Evolutionary conservation across 2,888 invertebrate species (phyloP), one percentile per base, ranked within the genome.

Genomic region (Xanthostigma xanthostigma): DNA sequence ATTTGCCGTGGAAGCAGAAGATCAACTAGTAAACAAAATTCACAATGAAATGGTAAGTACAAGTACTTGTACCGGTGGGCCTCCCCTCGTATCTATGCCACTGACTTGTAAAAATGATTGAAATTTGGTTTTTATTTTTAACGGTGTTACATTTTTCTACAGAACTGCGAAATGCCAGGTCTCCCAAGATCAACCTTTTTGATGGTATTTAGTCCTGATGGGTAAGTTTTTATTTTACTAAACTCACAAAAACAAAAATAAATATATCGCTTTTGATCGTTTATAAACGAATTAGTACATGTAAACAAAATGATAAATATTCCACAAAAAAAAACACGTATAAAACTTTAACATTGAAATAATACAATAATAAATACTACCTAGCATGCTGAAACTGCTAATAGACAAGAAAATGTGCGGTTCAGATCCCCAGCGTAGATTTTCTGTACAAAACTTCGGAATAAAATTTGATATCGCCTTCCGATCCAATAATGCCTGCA

Each of bases 131-230:
- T 17, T 45, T 46, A 37, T 44, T 46, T 51, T 35, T 48, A 9
- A 34, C 14, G 11, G 37, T 17, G 8, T 46, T n/a, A 12, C 39
- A 58, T 72, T 73, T 52, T 65, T 27, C 27, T 27, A 27, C 6
- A 81, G 82, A 73, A 74, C 60, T 84, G 81, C 66, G 78, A 79
- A 58, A 69, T 84, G 59, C 84, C 87, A 44, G 84, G 84, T 44
- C 73, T 78, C 57, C 80, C 88, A 51, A 75, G 83, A 61, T 84
- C 88, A 45, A 88, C 89, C 49, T 89, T 88, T 69, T 72, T 90
- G 52, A 85, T 88, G 81, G 86, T 85, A 51, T 90, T 89, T 61
- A 90, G 89, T 72, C 84, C 85, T 50, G 87, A 90, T 74, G 86
- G 84, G 84, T 85, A 69, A 71, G 75, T 66, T 50, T 44, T 48